These are phyloP conservation scores for Quadriops clusia DNA, from an alignment of 2,888 invertebrate genomes.

Conservation along the genomic window DNA sequence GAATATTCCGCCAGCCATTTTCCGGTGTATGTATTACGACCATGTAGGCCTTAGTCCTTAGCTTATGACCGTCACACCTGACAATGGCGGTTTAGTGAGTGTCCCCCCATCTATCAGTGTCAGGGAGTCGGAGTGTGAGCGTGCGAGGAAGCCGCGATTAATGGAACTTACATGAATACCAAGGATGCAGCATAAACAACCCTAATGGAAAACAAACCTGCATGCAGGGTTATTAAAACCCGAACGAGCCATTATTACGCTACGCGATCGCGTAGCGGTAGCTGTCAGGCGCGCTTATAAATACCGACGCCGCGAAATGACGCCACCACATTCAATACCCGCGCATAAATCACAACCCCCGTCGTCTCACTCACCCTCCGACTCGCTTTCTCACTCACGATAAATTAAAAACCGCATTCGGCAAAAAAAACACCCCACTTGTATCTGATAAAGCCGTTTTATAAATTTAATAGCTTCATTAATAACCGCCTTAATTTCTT, in stretches of 20 bases:
- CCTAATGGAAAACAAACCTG: constrained; percentile 30
- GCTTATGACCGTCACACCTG: constrained; percentile 21
- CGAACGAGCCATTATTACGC: constrained; percentile 6
- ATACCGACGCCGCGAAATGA: constrained; percentile 4
- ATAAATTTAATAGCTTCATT: constrained; percentile 4
- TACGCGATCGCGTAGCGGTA: constrained; percentile 4
- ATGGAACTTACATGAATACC: constrained; percentile 33
- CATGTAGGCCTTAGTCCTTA: no score
- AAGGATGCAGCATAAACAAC: constrained; percentile 30
- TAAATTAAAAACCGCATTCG: constrained; percentile 5
- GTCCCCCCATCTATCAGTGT: constrained; percentile 30
- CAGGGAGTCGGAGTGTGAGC: constrained; percentile 17
- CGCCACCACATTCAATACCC: constrained; percentile 6
- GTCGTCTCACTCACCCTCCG: no score
- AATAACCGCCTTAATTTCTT: constrained; percentile 1
- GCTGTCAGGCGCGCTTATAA: constrained; percentile 3
- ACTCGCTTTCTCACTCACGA: no score
- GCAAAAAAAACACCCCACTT: constrained; percentile 2
- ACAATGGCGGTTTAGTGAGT: constrained; percentile 23
- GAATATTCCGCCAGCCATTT: no score
- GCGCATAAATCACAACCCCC: constrained; percentile 5
- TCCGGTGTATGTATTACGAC: no score
- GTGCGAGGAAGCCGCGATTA: constrained; percentile 29
- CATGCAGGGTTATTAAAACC: constrained; percentile 7
- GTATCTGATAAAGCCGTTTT: constrained; percentile 3